Base-by-base conservation (phyloP, 2,888 invertebrate genomes). In the Andrena marginata region DNA sequence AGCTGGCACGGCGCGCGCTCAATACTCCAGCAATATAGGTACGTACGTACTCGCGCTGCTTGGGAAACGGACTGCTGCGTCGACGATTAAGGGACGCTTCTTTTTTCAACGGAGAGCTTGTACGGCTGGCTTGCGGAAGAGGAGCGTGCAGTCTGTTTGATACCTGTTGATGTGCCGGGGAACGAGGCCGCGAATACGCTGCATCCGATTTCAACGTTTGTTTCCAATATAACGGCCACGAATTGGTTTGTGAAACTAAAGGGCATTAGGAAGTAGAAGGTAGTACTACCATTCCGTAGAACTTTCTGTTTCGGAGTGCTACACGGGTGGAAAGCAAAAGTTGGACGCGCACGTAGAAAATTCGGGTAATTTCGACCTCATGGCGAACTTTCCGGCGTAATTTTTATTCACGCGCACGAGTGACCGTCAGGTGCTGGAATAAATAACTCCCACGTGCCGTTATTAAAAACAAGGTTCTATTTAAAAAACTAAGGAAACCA, bases 81-180 rank as follows among this genome's bases (percentile, higher is more conserved):
- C 2, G 2, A 42, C 42, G 16, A 42, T 42, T 16, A 42, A 42
- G 42, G 29, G 6, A 77, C 64, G 33, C 33, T 26, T 16, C 31
- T 54, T 71, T 42, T 42, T 60, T 51, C 33, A 81, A 51, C 63
- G 56, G 63, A 60, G 76, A 60, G 20, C 2, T 64, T 74, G 74
- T 54, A 77, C 68, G 51, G 68, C 69, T 42, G 23, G 35, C 8
- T 56, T 33, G 71, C 60, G 49, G 23, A 62, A 71, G 51, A 48
- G 23, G 10, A 20, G 56, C 49, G 67, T 56, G 31, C 31, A 10
- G 10, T 13, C 62, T n/a, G 31, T 23, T 16, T 26, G 65, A 62
- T 75, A 80, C 88, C 88, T 87, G 87, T 87, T 86, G 88, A 86
- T 86, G 65, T 68, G 20, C 20, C 51, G 56, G 56, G 23, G 63